Percentiles rank a stretch among this genome's conserved stretches.
phyloP scores from a whole-genome alignment of 2,888 invertebrate species.

The Mimachlamys varia region DNA sequence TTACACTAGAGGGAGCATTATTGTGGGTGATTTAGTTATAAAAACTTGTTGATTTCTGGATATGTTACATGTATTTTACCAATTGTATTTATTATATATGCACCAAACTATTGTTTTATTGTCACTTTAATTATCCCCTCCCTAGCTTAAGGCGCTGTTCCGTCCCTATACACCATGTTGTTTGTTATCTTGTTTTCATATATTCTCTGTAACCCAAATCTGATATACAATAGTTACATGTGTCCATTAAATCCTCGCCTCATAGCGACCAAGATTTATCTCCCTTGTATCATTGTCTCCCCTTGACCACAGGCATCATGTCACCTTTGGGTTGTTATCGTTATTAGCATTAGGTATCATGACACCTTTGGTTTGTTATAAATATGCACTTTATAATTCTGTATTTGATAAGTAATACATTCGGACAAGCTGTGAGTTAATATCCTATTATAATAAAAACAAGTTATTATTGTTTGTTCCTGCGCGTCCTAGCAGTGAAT shows the following conservation, averaged over 20 bases:
- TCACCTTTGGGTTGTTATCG: background rate
- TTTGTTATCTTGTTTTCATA: background rate
- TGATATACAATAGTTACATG: background rate
- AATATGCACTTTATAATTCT: slow-evolving; percentile 14
- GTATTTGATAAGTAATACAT: background rate
- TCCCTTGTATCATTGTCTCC: background rate
- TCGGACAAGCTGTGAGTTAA: background rate
- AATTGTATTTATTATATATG: background rate
- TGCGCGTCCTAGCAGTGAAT: background rate
- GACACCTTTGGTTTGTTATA: slow-evolving; percentile 17
- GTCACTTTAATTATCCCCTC: background rate
- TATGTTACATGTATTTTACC: background rate
- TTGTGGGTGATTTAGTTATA: background rate
- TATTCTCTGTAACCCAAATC: background rate
- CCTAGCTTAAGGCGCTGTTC: background rate
- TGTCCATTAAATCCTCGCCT: background rate
- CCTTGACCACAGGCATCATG: background rate
- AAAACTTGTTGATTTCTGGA: background rate
- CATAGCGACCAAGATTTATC: background rate
- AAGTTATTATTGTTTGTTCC: background rate
- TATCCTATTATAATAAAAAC: background rate
- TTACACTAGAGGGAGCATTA: background rate
- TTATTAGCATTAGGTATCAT: background rate
- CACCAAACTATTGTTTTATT: background rate
- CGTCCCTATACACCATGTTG: background rate